Evolutionary conservation across 2,113 vertebrate species (phyloP), one percentile per base, ranked within the genome.

Genomic region (Stigmatopora nigra): DNA sequence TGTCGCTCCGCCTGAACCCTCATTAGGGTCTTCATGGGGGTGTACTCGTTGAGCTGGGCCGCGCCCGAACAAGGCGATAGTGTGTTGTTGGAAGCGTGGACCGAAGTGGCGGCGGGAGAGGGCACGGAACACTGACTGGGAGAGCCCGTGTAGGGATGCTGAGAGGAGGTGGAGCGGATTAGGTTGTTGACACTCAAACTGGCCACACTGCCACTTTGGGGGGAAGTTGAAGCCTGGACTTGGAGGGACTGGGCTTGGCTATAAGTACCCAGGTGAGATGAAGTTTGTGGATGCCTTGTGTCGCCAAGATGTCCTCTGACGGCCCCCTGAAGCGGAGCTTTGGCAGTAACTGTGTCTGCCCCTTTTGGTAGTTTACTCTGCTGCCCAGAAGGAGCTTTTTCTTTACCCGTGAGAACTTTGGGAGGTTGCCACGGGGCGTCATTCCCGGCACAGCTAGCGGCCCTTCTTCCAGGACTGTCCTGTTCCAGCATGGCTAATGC

Each of bases 101-200:
- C 82, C 0, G 90, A 75, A 41, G 90, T 88, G 25, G 83, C 66
- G 19, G 83, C 69, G 5, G 92, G 77, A 5, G 90, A 87, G 68
- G 92, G 86, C 61, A 90, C 88, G 1, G 94, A 91, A 45, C 89
- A 59, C 63, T 93, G 94, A 79, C 83, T 89, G 0, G 94, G 89
- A 55, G 94, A 94, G 6, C 90, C 92, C 60, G 90, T 86, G 41
- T 92, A 91, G 45, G 92, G 90, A 57, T 92, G 93, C 67, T 94
- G 95, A 71, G 78, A 89, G 61, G 92, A 88, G 69, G 82, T 92
- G 55, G 93, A 91, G 64, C 93, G 91, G 68, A 98, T 92, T 2
- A 97, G 91, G 75, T 97, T 98, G 86, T 96, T 98, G 67, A 99
- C 92, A 0, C 94, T 99, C 80, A 99, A 90, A 78, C 94, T 97